These are phyloP conservation scores for Kobus ellipsiprymnus DNA, from an alignment of 2,113 vertebrate species.

Conservation along the genomic window DNA sequence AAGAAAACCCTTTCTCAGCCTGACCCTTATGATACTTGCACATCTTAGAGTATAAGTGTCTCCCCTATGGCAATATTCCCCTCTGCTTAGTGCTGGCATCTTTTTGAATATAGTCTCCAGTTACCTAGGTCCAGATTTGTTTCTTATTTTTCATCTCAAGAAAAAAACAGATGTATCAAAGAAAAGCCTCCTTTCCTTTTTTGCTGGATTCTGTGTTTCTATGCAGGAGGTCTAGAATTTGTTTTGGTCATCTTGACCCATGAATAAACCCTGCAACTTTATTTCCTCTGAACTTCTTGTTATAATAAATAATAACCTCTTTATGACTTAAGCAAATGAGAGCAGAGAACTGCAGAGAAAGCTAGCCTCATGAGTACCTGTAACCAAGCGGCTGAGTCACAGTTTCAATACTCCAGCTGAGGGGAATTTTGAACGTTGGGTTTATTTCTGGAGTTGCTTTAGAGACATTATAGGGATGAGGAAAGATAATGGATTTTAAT, in stretches of 20 bases:
- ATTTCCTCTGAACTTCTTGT: not conserved
- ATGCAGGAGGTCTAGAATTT: not conserved
- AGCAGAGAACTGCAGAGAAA: not conserved
- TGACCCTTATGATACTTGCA: not conserved
- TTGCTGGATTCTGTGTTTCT: not conserved
- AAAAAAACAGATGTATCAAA: not conserved
- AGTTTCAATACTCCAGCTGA: not conserved
- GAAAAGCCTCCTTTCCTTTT: not conserved
- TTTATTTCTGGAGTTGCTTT: not conserved
- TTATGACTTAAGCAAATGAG: not conserved
- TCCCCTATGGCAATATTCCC: not conserved
- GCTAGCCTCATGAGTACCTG: not conserved
- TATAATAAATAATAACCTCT: not conserved
- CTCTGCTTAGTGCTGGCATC: not conserved
- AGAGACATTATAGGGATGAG: not conserved
- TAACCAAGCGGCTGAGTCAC: rapidly evolving
- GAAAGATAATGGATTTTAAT: not conserved
- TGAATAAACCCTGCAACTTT: not conserved
- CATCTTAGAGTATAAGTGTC: rapidly evolving
- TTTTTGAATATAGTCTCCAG: not conserved
- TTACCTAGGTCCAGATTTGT: not conserved
- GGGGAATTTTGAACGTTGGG: not conserved
- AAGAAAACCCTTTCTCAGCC: not conserved
- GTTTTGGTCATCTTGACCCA: not conserved
- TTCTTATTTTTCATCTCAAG: not conserved